Base-by-base conservation (phyloP, 2,113 vertebrate genomes). In the Aepyceros melampus region DNA sequence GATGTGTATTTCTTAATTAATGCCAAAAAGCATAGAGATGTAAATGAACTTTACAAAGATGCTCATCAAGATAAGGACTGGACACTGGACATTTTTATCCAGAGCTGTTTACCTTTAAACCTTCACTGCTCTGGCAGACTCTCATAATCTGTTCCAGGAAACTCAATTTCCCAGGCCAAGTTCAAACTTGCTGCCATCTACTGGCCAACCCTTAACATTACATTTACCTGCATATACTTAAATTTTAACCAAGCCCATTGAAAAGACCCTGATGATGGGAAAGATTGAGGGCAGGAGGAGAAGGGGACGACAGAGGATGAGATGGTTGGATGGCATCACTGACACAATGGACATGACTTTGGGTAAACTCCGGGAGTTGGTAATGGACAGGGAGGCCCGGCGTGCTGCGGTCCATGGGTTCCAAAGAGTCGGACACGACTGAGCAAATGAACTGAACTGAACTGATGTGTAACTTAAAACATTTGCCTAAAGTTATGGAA, bases 181-280 rank as follows among this genome's bases (percentile, higher is more conserved):
- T 87, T 97, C 86, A 89, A 78, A 91, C 74, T 55, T 98, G 94
- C 97, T 98, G 98, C 97, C 98, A 78, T 64, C 98, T 98, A 78
- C 94, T 98, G 98, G 96, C 78, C 40, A 86, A 36, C 2, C 6
- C n/a, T n/a, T 36, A n/a, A 15, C 56, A 89, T 62, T 11, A 55
- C 1, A 91, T 71, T 82, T 51, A 40, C 43, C 45, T 16, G 27
- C 3, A 10, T 51, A 9, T 2, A 11, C 45, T 82, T 53, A 36
- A 31, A 84, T 87, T 78, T 89, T 12, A 87, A 79, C 93, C 47
- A 53, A 74, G 36, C 49, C 5, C 13, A 2, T 6, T 23, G 67
- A 71, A 74, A 40, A 74, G 19, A 40, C 36, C 19, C 21, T 74
- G 67, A 74, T 74, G 36, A 19, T 74, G 36, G 67, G 67, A 74